A percentile compares a stretch with the other conserved stretches of the same genome.
Evolutionary conservation across 1,140 invertebrate species (phyloP).

Genomic region (Caenorhabditis briggsae): DNA sequence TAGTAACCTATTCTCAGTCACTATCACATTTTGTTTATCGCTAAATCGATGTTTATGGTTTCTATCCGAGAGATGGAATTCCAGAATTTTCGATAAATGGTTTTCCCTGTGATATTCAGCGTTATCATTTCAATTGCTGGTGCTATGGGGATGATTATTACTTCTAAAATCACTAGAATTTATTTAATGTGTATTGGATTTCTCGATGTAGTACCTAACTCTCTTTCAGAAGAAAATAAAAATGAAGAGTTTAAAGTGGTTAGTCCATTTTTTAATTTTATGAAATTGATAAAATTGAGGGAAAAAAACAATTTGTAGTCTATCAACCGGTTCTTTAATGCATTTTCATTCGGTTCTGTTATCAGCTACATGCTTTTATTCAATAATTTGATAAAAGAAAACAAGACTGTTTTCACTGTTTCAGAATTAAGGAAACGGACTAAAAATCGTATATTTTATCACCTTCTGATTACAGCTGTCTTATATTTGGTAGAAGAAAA

Average conservation of each 20-base stretch:
- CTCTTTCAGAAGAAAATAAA: neutral
- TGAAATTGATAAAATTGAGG: neutral
- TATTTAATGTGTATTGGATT: neutral
- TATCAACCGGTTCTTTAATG: neutral
- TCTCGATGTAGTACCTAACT: neutral
- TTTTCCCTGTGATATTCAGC: neutral
- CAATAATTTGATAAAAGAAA: neutral
- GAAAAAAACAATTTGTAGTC: neutral
- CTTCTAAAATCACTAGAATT: neutral
- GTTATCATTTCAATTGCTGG: neutral
- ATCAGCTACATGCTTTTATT: neutral
- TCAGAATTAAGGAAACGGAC: neutral
- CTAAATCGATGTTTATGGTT: neutral
- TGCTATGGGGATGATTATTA: neutral
- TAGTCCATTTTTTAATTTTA: neutral
- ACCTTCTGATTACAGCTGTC: neutral
- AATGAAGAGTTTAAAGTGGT: neutral
- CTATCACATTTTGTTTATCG: neutral
- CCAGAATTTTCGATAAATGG: neutral
- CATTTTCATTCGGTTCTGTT: neutral
- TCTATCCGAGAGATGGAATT: neutral
- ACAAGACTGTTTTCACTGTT: neutral
- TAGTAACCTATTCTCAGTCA: neutral
- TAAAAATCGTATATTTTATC: too few relatives aligned
- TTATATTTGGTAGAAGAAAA: neutral